Base-by-base conservation (phyloP, 2,797 vertebrate species). In the Chloroceryle amazona region DNA sequence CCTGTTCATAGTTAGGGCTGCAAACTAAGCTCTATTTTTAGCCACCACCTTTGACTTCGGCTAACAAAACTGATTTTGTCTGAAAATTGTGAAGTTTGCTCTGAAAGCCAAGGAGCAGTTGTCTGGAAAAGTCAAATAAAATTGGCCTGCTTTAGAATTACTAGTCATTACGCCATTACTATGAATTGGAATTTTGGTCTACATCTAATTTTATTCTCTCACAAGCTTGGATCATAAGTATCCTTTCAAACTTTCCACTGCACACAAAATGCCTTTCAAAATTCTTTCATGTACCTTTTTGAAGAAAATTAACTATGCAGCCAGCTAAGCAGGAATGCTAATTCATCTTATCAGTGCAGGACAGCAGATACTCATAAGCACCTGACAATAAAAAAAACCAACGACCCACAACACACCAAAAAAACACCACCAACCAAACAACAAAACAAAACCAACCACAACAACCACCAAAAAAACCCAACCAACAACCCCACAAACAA, bases 71-170 rank as follows among this genome's bases (percentile, higher is more conserved):
- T 52, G 37, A 89, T 90, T 92, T 92, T 75, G 94, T 49, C 90
- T 71, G 70, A 94, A 95, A 95, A 96, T 61, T 86, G 63, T n/a
- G 39, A 78, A 85, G 62, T 90, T 91, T 75, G 63, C 28, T 81
- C 70, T 58, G 49, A 89, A 95, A 95, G 73, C 66, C 63, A 67
- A 73, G 84, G 19, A 79, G 51, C 12, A 79, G n/a, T 61, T 91
- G 44, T 42, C 44, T 76, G 41, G 55, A 94, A 91, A 95, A 95
- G 80, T 71, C 74, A 96, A 93, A 94, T 82, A 89, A 89, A 95
- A 89, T 70, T 84, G 85, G 55, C 19, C 60, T 92, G 35, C 0
- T 82, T 92, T 86, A 75, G 49, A 91, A 87, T 70, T 79, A 84
- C 47, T 0, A 0, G 58, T 60, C 76, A 89, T 91, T 90, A 93